A percentile compares a stretch with the other conserved stretches of the same genome.
Conservation (phyloP, 2,797 vertebrate species). For the Neosilurus hyrtlii region DNA sequence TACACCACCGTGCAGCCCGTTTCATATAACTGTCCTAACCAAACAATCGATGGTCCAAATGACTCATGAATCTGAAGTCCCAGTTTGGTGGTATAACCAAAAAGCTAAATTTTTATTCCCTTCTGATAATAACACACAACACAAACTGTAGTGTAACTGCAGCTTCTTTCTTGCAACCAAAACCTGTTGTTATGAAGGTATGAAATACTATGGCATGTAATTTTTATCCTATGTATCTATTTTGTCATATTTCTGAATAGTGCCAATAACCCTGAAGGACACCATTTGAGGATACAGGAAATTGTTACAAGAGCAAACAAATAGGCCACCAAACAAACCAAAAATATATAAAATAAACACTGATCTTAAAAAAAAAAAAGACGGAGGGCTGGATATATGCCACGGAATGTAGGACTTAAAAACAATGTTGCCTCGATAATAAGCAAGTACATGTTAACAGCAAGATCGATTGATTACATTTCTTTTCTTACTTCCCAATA, state of each 20-base stretch:
- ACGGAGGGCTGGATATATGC: conserved; percentile 76
- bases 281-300: conserved; percentile 47
- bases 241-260: background rate
- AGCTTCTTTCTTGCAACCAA: background rate
- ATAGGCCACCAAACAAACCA: conserved; percentile 79
- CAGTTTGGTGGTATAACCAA: background rate
- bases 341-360: conserved; percentile 80
- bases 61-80: background rate
- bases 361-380: conserved; percentile 58
- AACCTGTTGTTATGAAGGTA: background rate
- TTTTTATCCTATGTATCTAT: no score
- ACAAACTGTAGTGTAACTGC: background rate
- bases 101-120: background rate
- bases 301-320: conserved; percentile 82
- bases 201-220: background rate
- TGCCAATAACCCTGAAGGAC: conserved; percentile 19
- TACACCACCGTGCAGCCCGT: no score
- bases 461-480: conserved; percentile 82
- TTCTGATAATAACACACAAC: background rate
- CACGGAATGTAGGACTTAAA: conserved; percentile 87
- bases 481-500: conserved; percentile 73
- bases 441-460: conserved; percentile 83
- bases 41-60: background rate
- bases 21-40: background rate
- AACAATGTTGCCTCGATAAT: conserved; percentile 69